Evolutionary conservation across 2,113 vertebrate genomes (phyloP).

Genomic region (Tachycineta bicolor): DNA sequence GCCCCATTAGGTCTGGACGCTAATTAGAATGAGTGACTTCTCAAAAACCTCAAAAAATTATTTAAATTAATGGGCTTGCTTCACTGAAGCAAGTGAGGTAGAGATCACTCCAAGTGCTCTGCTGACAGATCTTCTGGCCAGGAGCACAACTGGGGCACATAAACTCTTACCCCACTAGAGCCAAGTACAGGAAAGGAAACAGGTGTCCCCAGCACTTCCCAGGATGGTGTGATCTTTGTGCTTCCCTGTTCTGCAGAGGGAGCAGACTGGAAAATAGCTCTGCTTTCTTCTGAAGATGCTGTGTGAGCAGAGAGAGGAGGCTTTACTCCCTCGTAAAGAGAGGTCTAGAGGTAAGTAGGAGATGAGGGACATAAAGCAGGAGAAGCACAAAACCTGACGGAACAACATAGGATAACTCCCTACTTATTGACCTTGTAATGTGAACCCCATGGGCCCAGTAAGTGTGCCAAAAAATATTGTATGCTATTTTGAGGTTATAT

Average conservation of each 20-base stretch:
- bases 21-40: background rate
- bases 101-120: background rate
- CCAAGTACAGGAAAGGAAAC: fast-evolving
- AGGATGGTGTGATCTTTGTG: background rate
- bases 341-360: background rate
- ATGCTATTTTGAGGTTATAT: background rate
- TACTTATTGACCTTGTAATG: background rate
- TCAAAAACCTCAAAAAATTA: background rate
- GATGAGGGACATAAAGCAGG: background rate
- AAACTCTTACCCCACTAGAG: background rate
- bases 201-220: fast-evolving
- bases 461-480: background rate
- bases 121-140: background rate
- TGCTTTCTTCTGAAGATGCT: background rate
- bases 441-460: background rate
- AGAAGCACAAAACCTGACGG: background rate
- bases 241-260: background rate
- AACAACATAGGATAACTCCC: background rate
- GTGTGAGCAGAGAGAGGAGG: background rate
- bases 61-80: background rate
- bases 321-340: background rate
- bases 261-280: background rate
- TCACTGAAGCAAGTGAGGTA: background rate
- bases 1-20: background rate
- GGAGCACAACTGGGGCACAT: background rate